Conservation (phyloP, 1,140 invertebrate species). For the Pseudomyrmex sp. region DNA sequence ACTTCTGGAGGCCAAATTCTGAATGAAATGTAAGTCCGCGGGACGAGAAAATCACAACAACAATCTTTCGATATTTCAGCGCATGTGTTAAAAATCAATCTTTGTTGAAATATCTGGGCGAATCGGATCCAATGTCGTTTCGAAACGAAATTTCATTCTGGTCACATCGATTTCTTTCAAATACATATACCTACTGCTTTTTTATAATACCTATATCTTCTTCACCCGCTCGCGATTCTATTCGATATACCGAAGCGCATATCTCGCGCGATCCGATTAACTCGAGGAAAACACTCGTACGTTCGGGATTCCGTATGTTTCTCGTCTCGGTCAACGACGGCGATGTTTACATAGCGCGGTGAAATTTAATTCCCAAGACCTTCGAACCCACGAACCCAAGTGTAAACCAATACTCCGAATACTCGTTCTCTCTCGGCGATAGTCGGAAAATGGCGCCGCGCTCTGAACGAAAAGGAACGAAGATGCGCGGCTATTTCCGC, state of each 20-base stretch:
- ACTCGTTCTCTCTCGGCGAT: background rate
- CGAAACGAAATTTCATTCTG: background rate
- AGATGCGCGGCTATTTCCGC: slow-evolving; percentile 12
- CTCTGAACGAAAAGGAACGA: background rate
- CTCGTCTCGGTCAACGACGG: slow-evolving; percentile 69
- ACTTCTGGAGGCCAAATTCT: too few species aligned
- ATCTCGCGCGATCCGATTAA: slow-evolving; percentile 57
- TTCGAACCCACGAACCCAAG: slow-evolving; percentile 69
- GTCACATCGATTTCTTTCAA: too few species aligned
- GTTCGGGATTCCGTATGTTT: slow-evolving; percentile 68
- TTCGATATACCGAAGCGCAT: slow-evolving; percentile 13
- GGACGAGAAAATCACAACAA: too few species aligned
- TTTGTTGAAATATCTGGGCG: background rate
- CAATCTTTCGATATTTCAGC: background rate
- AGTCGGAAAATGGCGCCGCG: background rate
- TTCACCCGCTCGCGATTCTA: slow-evolving; percentile 1
- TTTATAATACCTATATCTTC: background rate
- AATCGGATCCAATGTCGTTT: background rate
- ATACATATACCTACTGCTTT: background rate
- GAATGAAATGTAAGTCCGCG: too few species aligned
- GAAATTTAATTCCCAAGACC: slow-evolving; percentile 79
- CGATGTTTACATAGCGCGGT: slow-evolving; percentile 74
- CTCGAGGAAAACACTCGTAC: slow-evolving; percentile 45
- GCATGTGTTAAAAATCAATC: background rate
- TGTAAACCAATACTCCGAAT: slow-evolving; percentile 61